Evolutionary conservation across 2,797 vertebrate genomes (phyloP), one percentile per base, ranked within the genome.

Genomic region (Phataginus tetradactyla): DNA sequence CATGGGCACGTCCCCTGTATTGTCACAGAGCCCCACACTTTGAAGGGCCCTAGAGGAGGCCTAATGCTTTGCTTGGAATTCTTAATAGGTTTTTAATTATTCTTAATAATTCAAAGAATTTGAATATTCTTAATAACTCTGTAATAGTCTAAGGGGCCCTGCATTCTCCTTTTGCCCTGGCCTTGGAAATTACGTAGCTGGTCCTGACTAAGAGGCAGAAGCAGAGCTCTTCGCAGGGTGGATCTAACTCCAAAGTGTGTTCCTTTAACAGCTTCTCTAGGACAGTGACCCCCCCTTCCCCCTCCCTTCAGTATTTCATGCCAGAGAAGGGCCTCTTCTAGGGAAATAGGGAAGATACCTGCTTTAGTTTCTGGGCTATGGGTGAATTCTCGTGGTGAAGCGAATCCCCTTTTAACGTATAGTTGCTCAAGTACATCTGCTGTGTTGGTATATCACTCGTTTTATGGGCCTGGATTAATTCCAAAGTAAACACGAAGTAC

Each of bases 391-490:
- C 79, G 23, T 66, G 77, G 42, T 66, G 59, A 95, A 88, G 72
- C 9, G 78, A 97, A 81, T 97, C 51, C 5, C 95, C 96, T 97
- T 95, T 83, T 42, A 92, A 91, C 86, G 79, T 85, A 63, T 57
- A 96, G 39, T 96, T 21, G 32, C 91, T 97, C 98, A 92, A 91
- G 96, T 96, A 86, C 92, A 92, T 97, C 94, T 96, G 94, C 94
- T 96, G 34, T 29, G 1, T 88, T 97, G 96, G 97, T 97, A 77
- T 98, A 97, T 97, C 97, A 88, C 94, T 97, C 79, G 90, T 98
- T 98, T 98, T 96, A 98, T 96, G 93, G 92, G 71, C 78, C 96
- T 98, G 97, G 97, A 98, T 98, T 98, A 98, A 98, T 98, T 98
- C 98, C 97, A 98, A 94, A 97, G 96, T 97, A 98, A 98, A 98